A percentile compares a stretch with the other conserved stretches of the same genome.
phyloP scores from a whole-genome alignment of 2,888 invertebrate species.

The Pterobdella sp. region DNA sequence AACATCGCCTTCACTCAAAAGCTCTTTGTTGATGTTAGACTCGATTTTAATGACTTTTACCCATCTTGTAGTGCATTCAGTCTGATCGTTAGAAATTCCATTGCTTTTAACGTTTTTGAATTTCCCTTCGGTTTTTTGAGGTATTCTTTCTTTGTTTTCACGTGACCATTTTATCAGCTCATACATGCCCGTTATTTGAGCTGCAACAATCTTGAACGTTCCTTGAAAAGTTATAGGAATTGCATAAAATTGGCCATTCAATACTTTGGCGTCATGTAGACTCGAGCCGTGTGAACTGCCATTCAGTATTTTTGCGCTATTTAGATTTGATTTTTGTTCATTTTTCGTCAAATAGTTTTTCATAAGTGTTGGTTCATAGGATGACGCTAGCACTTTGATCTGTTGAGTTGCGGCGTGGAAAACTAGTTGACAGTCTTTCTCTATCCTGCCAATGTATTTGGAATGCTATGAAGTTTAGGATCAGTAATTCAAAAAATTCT shows the following conservation, averaged over 20 bases:
- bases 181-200: background rate
- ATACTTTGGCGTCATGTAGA: background rate
- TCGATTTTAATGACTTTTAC: background rate
- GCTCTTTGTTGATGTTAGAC: background rate
- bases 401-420: background rate
- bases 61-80: background rate
- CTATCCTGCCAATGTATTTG: background rate
- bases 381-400: background rate
- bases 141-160: background rate
- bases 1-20: background rate
- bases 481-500: too few relatives aligned
- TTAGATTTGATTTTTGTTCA: background rate
- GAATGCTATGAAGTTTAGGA: background rate
- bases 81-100: background rate
- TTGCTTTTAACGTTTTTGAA: background rate
- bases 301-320: background rate
- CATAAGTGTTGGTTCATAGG: too few relatives aligned
- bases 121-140: background rate
- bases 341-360: background rate
- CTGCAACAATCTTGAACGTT: background rate
- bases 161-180: background rate
- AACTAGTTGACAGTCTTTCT: background rate
- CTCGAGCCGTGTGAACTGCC: background rate
- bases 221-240: conserved; percentile 1
- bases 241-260: background rate